These are phyloP conservation scores for Drosophila ficusphila DNA, from an alignment of 1,140 invertebrate genomes.

Conservation along the genomic window DNA sequence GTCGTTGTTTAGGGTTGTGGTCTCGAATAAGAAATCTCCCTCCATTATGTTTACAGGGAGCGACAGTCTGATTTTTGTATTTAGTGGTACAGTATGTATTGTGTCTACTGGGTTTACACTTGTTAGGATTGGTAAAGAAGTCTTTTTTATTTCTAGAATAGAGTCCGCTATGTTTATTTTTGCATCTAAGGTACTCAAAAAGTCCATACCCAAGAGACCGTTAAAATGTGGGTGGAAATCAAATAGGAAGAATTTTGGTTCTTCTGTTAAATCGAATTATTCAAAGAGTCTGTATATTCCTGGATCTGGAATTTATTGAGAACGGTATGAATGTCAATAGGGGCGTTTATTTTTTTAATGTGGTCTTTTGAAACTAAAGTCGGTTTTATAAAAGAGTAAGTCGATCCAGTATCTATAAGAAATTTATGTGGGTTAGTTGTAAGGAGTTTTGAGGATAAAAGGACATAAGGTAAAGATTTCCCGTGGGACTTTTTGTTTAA, in stretches of 20 bases:
- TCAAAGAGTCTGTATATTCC: slow-evolving; percentile 7
- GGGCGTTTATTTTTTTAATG: background rate
- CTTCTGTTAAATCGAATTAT: background rate
- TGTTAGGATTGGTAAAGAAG: background rate
- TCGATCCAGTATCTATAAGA: background rate
- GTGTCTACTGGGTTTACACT: background rate
- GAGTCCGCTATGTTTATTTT: slow-evolving; percentile 5
- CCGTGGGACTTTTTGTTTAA: background rate
- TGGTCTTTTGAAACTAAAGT: slow-evolving; percentile 7
- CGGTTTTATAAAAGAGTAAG: slow-evolving; percentile 3
- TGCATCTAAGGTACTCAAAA: background rate
- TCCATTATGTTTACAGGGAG: background rate
- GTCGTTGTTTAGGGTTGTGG: background rate
- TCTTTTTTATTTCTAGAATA: background rate
- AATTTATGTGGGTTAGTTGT: background rate
- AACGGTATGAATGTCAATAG: background rate
- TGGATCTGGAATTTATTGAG: background rate
- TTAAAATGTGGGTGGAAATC: slow-evolving; percentile 5
- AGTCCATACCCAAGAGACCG: slow-evolving; percentile 3
- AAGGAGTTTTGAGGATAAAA: background rate
- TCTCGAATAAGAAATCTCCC: slow-evolving; percentile 10
- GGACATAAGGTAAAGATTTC: slow-evolving; percentile 2
- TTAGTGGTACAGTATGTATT: slow-evolving; percentile 3
- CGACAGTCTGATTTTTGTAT: background rate
- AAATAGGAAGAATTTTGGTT: slow-evolving; percentile 3